Evolutionary conservation across 2,888 invertebrate species (phyloP).

Genomic region (Eudemis profundana): DNA sequence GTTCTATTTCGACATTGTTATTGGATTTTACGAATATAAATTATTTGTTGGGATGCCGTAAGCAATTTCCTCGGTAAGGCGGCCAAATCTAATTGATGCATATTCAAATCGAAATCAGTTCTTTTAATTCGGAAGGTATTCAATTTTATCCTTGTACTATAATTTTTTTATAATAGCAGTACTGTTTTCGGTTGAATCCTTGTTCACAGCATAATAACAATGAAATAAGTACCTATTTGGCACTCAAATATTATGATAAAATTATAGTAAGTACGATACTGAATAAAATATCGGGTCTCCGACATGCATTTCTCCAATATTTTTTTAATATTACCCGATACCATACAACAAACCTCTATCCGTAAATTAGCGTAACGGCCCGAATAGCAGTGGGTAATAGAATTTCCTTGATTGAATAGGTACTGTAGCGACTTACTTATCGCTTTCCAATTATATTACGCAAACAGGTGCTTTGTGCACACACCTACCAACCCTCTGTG

Average conservation of each 20-base stretch:
- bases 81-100: background rate
- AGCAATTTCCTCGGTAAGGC: conserved; percentile 1
- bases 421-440: conserved; percentile 41
- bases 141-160: no score
- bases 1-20: conserved; percentile 25
- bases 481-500: conserved; percentile 3
- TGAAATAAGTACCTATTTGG: no score
- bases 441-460: conserved; percentile 42
- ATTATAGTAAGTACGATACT: no score
- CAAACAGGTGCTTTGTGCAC: conserved; percentile 26
- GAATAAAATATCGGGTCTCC: no score
- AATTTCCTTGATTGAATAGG: conserved; percentile 42
- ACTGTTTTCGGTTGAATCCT: no score
- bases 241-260: no score
- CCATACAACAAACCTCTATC: conserved; percentile 18
- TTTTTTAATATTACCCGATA: conserved; percentile 7
- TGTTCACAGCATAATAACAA: no score
- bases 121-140: no score
- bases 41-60: conserved; percentile 6
- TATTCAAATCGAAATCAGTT: background rate
- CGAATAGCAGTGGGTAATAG: conserved; percentile 39
- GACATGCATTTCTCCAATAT: no score
- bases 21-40: conserved; percentile 22
- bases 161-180: no score
- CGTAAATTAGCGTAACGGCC: conserved; percentile 40